A percentile compares a stretch with the other conserved stretches of the same genome.
phyloP scores from a whole-genome alignment of 2,888 invertebrate genomes.

The Leucophora obtusa region DNA sequence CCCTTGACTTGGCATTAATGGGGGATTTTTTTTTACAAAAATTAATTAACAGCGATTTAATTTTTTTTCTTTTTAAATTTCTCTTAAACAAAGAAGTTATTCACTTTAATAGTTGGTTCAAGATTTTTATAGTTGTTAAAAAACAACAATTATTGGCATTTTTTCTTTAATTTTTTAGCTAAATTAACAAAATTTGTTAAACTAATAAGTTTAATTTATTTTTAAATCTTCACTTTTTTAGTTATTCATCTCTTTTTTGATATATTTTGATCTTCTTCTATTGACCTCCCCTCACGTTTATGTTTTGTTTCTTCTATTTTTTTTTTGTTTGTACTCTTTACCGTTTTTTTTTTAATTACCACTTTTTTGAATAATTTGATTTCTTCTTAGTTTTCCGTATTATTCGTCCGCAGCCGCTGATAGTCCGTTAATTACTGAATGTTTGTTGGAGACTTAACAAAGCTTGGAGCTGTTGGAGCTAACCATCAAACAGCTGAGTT shows the following conservation, averaged over 20 bases:
- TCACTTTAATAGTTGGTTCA: neutral
- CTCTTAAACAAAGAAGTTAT: slow-evolving; percentile 13
- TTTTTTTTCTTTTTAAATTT: neutral
- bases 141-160: neutral
- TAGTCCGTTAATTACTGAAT: slow-evolving; percentile 74
- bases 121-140: neutral
- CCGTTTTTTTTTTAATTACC: slow-evolving; percentile 54
- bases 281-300: slow-evolving; percentile 7
- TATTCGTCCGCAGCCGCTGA: slow-evolving; percentile 71
- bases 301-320: slow-evolving; percentile 25
- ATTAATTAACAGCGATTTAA: neutral
- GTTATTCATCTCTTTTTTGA: slow-evolving; percentile 9
- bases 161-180: neutral
- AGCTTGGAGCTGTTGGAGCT: slow-evolving; percentile 54
- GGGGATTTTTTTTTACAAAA: neutral
- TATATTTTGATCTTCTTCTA: slow-evolving; percentile 20
- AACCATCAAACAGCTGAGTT: slow-evolving; percentile 55
- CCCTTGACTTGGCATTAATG: neutral
- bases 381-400: slow-evolving; percentile 45
- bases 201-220: slow-evolving; percentile 8
- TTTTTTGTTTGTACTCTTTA: slow-evolving; percentile 38
- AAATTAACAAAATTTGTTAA: neutral
- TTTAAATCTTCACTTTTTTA: slow-evolving; percentile 9
- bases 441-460: slow-evolving; percentile 57
- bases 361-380: slow-evolving; percentile 10